phyloP scores from a whole-genome alignment of 2,888 invertebrate species.

The Tuta absoluta region DNA sequence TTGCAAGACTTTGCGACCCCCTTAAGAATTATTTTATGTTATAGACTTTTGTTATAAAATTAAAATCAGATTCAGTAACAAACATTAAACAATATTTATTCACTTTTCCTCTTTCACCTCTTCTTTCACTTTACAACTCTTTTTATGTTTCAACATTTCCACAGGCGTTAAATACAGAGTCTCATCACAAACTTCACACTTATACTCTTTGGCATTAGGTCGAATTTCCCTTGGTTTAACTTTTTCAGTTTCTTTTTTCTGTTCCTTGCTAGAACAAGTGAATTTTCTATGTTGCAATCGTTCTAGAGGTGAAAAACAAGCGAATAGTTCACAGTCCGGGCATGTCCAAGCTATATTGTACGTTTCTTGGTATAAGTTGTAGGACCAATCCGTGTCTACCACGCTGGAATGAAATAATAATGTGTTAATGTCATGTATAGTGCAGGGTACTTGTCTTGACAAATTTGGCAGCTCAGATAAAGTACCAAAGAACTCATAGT shows the following conservation, averaged over 20 bases:
- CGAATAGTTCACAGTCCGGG: constrained; percentile 83
- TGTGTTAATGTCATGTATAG: no score
- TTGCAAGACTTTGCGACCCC: no score
- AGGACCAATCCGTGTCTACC: constrained; percentile 85
- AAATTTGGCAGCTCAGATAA: no score
- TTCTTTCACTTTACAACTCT: constrained; percentile 74
- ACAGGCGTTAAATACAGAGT: constrained; percentile 87
- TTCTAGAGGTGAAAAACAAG: constrained; percentile 84
- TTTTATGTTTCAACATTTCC: constrained; percentile 93
- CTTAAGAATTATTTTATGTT: no score
- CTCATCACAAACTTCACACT: constrained; percentile 87
- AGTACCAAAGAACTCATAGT: no score
- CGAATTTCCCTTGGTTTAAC: constrained; percentile 54
- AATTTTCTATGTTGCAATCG: constrained; percentile 86
- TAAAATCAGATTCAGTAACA: no score
- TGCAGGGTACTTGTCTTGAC: no score
- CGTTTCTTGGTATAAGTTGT: constrained; percentile 82
- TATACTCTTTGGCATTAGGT: constrained; percentile 84
- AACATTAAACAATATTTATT: neutral
- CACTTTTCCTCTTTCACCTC: constrained; percentile 1
- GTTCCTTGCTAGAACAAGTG: constrained; percentile 62
- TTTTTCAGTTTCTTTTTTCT: constrained; percentile 53
- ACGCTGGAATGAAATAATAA: constrained; percentile 68
- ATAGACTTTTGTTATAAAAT: no score
- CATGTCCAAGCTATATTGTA: constrained; percentile 87